Base-by-base conservation (phyloP, 2,113 vertebrate genomes). In the Acanthisitta chloris region DNA sequence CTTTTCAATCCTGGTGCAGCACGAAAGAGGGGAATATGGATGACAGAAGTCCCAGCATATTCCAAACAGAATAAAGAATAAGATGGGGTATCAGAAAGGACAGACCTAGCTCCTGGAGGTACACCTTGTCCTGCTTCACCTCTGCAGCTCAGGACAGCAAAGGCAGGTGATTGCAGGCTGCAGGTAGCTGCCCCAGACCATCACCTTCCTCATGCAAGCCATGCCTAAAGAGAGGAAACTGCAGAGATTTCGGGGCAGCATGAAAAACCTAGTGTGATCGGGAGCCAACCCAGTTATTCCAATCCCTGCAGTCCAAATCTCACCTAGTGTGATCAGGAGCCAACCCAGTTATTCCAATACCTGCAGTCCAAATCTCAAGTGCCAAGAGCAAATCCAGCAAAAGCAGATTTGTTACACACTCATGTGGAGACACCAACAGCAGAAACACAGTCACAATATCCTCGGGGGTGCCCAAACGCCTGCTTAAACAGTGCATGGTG, bases 371-470 rank as follows among this genome's bases (percentile, higher is more conserved):
- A 64, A 14, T 25, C 1, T 43, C 6, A 3, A 20, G 18, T 0
- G 3, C 8, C 4, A 33, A 12, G 36, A 58, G 34, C 43, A 70
- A 52, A 69, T 8, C 42, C 65, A 26, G 3, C 2, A 10, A 42
- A 8, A 52, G 24, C n/a, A 74, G 36, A 10, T 40, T 7, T 49
- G 51, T 23, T 23, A 9, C 5, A 6, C 42, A 3, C 59, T 10
- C 1, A 0, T 1, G 6, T 3, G 9, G 16, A 3, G 33, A 14
- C n/a, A 33, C 23, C n/a, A 5, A 4, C 3, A 40, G 40, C 69
- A 77, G 51, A 46, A 33, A 12, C 33, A 10, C 2, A 3, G 29
- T 20, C 69, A 10, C 43, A 17, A 59, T 38, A 25, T 36, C 43
- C 71, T 55, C 42, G 5, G 13, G 33, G 6, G 31, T 19, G 28